phyloP scores from a whole-genome alignment of 1,140 invertebrate genomes.

The Cotesia typhae region DNA sequence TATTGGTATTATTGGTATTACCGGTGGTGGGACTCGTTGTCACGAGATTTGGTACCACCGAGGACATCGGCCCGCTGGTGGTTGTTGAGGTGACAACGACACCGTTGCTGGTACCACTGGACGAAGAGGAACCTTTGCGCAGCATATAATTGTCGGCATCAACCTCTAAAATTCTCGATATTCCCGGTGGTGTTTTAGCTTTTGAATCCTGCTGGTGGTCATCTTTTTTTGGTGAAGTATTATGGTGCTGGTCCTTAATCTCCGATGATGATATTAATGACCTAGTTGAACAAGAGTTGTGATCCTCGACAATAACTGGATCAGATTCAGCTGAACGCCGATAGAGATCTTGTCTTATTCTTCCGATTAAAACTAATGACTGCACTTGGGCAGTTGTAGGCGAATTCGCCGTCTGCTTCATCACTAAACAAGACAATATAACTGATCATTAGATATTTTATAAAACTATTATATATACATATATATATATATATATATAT shows the following conservation, averaged over 20 bases:
- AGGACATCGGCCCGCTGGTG: slow-evolving; percentile 25
- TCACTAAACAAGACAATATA: slow-evolving; percentile 38
- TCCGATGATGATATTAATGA: slow-evolving; percentile 30
- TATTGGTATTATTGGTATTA: slow-evolving; percentile 13
- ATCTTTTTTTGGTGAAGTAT: slow-evolving; percentile 42
- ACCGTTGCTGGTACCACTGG: slow-evolving; percentile 24
- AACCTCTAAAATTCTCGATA: slow-evolving; percentile 63
- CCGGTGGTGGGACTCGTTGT: slow-evolving; percentile 39
- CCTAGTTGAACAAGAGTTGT: slow-evolving; percentile 27
- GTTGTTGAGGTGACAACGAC: slow-evolving; percentile 16
- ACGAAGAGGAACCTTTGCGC: slow-evolving; percentile 49
- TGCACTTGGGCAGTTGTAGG: slow-evolving; percentile 48
- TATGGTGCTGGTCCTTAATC: slow-evolving; percentile 44
- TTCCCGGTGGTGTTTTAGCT: slow-evolving; percentile 51
- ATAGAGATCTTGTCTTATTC: slow-evolving; percentile 40
- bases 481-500: too few species aligned
- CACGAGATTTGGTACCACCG: slow-evolving; percentile 23
- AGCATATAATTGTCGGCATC: slow-evolving; percentile 75
- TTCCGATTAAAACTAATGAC: slow-evolving; percentile 44
- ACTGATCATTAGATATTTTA: slow-evolving; percentile 31
- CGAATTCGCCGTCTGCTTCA: slow-evolving; percentile 54
- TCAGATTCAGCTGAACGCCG: slow-evolving; percentile 37
- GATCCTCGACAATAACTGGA: slow-evolving; percentile 27
- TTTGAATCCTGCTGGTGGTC: slow-evolving; percentile 44
- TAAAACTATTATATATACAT: too few species aligned